Evolutionary conservation across 1,140 invertebrate species (phyloP), one percentile per base, ranked within the genome.

Genomic region (Drosophila murphyi): DNA sequence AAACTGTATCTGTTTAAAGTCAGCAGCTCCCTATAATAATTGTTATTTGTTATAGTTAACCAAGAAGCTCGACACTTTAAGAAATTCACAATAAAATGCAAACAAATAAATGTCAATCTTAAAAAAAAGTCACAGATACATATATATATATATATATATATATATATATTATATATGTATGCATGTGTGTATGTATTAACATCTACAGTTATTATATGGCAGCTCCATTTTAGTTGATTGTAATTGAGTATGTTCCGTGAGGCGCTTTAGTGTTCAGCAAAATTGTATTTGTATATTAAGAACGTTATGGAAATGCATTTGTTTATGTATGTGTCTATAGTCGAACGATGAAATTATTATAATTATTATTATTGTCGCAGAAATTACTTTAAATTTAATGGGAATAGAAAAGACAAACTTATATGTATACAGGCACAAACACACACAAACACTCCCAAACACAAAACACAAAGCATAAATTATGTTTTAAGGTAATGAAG

Each of bases 321-420:
- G 79, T 86, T 86, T 82, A 77, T 80, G 76, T 83, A 72, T 80
- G 75, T 87, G 69, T 86, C 76, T 82, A 82, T 48, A 62, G 70
- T 74, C 85, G 67, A 87, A 73, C 65, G 52, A 77, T 70, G 48
- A 55, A 72, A 81, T 82, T 43, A 43, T 43, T 37, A 65, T 51
- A 78, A 80, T 74, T 65, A 81, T 83, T 85, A 85, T 82, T 80
- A 89, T 89, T 88, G 80, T 88, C 80, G 86, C 83, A 88, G 85
- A 89, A 88, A 81, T 88, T 87, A 87, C 83, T 87, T 87, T 87
- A 87, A 83, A 87, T 83, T 79, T 72, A 88, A 87, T 78, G 76
- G 50, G 65, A 80, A 74, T 70, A 45, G 55, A 62, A 65, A 41
- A 72, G 35, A 57, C 55, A 72, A 48, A 61, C 54, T 41, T 37